Conservation (phyloP, 2,797 vertebrate genomes). For the Mus caroli region DNA sequence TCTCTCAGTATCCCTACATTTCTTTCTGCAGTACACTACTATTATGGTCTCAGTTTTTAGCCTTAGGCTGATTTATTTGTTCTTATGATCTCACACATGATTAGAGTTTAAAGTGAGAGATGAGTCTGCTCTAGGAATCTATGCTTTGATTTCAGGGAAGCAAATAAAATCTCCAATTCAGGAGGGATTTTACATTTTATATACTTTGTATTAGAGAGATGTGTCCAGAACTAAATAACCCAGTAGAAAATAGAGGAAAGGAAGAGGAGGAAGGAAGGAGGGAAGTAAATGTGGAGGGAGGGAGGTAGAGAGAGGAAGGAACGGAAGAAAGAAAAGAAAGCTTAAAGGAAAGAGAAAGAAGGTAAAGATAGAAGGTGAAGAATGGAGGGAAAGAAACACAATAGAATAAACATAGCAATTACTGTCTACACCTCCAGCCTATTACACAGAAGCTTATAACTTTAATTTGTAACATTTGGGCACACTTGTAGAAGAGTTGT, state of each 20-base stretch:
- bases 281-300: neutral
- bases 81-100: neutral
- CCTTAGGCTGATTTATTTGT: constrained; percentile 17
- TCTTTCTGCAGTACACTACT: neutral
- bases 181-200: neutral
- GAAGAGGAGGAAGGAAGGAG: accelerated
- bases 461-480: neutral
- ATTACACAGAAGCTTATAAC: too few species aligned
- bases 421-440: neutral
- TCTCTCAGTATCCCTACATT: neutral
- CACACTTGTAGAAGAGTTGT: neutral
- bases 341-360: too few species aligned
- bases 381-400: neutral
- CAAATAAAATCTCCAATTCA: constrained; percentile 49
- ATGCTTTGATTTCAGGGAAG: constrained; percentile 60
- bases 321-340: neutral
- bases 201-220: neutral
- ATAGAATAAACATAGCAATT: neutral
- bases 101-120: constrained; percentile 48
- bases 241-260: too few species aligned
- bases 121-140: constrained; percentile 1
- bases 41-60: constrained; percentile 1
- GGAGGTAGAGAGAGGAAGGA: accelerated
- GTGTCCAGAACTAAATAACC: neutral
- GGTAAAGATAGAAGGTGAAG: too few species aligned